Percentiles rank a stretch among this genome's conserved stretches.
Evolutionary conservation across 2,113 vertebrate species (phyloP).

Genomic region (Chitala chitala): DNA sequence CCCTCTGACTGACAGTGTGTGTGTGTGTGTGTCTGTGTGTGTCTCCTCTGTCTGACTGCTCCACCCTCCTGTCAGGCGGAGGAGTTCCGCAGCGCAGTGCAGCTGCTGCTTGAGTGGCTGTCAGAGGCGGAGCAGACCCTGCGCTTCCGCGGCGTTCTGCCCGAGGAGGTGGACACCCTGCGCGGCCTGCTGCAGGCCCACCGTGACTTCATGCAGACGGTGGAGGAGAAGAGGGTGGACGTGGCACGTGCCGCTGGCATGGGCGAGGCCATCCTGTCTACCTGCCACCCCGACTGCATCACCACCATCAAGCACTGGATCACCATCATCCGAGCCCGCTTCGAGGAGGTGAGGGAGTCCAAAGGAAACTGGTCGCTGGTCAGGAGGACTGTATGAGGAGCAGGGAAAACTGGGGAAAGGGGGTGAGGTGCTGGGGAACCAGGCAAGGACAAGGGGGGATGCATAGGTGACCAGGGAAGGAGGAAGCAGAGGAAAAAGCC

Average conservation of each 20-base stretch:
- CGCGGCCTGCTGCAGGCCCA: conserved; percentile 82
- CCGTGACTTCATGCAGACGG: conserved; percentile 93
- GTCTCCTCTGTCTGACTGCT: neutral
- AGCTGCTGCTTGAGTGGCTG: conserved; percentile 92
- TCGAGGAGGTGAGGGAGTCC: conserved; percentile 91
- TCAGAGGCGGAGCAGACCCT: conserved; percentile 94
- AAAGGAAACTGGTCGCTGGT: no score
- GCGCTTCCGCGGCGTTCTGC: conserved; percentile 90
- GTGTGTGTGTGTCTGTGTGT: neutral
- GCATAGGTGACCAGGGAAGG: neutral
- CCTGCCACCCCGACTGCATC: conserved; percentile 92
- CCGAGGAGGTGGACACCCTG: conserved; percentile 84
- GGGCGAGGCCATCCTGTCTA: conserved; percentile 84
- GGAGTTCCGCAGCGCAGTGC: conserved; percentile 84
- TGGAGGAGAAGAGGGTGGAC: conserved; percentile 85
- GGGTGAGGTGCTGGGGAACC: neutral
- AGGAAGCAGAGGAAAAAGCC: neutral
- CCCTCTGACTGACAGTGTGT: no score
- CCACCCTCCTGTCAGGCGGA: conserved; percentile 68
- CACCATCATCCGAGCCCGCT: conserved; percentile 95
- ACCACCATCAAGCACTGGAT: conserved; percentile 99
- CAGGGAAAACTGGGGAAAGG: neutral
- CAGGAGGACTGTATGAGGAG: neutral
- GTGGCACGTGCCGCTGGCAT: conserved; percentile 83
- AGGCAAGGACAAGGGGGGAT: neutral